phyloP scores from a whole-genome alignment of 2,888 invertebrate genomes.

The Phalera bucephala region DNA sequence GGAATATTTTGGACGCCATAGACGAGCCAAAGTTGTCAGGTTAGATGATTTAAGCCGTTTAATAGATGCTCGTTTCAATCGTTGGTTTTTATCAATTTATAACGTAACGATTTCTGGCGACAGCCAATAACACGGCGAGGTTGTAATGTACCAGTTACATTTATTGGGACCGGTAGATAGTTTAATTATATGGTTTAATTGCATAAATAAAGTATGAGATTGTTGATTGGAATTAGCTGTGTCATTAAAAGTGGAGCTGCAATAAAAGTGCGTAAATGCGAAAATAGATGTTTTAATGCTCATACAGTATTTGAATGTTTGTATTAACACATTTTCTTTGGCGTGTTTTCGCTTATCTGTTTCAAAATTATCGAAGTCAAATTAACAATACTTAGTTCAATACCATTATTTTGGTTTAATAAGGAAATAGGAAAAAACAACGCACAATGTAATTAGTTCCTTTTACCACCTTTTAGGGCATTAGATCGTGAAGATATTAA shows the following conservation, averaged over 20 bases:
- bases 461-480: no score
- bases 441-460: no score
- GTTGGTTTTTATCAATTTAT: slow-evolving; percentile 56
- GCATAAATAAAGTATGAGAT: slow-evolving; percentile 3
- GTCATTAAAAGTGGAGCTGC: slow-evolving; percentile 12
- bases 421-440: no score
- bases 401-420: no score
- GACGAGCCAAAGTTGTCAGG: slow-evolving; percentile 53
- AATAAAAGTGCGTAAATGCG: slow-evolving; percentile 9
- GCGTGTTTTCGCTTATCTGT: slow-evolving; percentile 12
- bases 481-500: no score
- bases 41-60: slow-evolving; percentile 74
- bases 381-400: slow-evolving; percentile 5
- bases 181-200: slow-evolving; percentile 11
- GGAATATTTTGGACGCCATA: slow-evolving; percentile 76
- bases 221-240: not conserved
- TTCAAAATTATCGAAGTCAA: slow-evolving; percentile 6
- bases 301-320: slow-evolving; percentile 9
- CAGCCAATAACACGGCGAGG: slow-evolving; percentile 21
- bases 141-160: slow-evolving; percentile 13
- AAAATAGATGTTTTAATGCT: no score
- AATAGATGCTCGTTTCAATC: slow-evolving; percentile 64
- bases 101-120: slow-evolving; percentile 46
- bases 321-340: slow-evolving; percentile 27
- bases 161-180: slow-evolving; percentile 19